Base-by-base conservation (phyloP, 2,113 vertebrate species). In the Dicrurus megarhynchus region DNA sequence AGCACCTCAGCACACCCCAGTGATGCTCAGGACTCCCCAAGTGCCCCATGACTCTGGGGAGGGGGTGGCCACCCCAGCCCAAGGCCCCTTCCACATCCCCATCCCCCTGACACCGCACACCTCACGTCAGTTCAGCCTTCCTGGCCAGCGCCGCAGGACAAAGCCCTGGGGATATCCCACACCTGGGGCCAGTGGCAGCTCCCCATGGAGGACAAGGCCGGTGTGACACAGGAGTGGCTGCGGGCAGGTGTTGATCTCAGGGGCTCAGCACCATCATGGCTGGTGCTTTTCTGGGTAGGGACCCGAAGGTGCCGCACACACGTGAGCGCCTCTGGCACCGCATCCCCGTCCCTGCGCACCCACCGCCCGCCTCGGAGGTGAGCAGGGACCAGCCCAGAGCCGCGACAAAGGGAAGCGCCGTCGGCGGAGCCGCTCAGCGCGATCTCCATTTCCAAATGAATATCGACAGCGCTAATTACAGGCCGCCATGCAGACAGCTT, bases 391-490 rank as follows among this genome's bases (percentile, higher is more conserved):
- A 1, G 52, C 70, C 67, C 7, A 5, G 91, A 56, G 64, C 41
- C 65, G 26, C 39, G 4, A 94, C 93, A 91, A 92, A 68, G 69
- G 68, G 87, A 90, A 61, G 89, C 57, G 30, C 60, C 35, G 64
- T 9, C 63, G 6, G 87, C 37, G 5, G 81, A 92, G 93, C 52
- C 5, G 53, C 95, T 86, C 68, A 21, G 85, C 63, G 26, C 87
- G 33, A 81, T 56, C 96, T 78, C 71, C 63, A 8, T 65, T 86
- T 82, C 90, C 95, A 95, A 96, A 97, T 93, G 95, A 97, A 93
- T 95, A 96, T 94, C 89, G 95, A 96, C 95, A 92, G 94, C 60
- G 70, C 93, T 97, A 97, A 97, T 97, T 96, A 97, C 88, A 93
- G 96, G 84, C 95, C 94, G 90, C 95, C 91, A 86, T 67, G 96